Evolutionary conservation across 2,888 invertebrate species (phyloP), one percentile per base, ranked within the genome.

Genomic region (Hirtodrosophila duncani): DNA sequence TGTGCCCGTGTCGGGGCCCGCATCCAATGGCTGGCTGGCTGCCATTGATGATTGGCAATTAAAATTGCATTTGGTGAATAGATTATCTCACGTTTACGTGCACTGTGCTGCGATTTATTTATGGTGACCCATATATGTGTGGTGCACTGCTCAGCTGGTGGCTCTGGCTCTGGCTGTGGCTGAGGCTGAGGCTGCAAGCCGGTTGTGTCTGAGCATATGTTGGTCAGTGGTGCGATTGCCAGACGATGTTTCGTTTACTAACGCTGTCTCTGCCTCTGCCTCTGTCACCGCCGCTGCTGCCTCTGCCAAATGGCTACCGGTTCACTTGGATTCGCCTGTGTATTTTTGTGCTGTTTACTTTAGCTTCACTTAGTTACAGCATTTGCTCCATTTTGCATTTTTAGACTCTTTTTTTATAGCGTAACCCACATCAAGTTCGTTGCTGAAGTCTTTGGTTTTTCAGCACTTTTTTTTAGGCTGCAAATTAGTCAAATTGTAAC

Each of bases 181-280:
- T 45, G 42, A 30, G 48, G 42, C 34, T 52, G 34, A 33, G 30
- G 44, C 33, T 65, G 29, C 39, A 5, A 60, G 57, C 61, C 57
- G 61, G 63, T 60, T 53, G 27, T 36, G 14, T 30, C 24, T 16
- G 21, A n/a, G 42, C 55, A 29, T 43, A 79, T 60, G 52, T 80
- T 71, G 71, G 71, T 71, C 78, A 71, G 61, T 71, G 68, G 61
- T 56, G 68, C 64, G 65, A 65, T 44, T 61, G 79, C 45, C 71
- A 50, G 63, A 31, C 17, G 63, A 50, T 63, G 34, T 24, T 23
- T 30, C 5, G n/a, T 2, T n/a, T 9, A 9, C 6, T 30, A 16
- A n/a, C 14, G n/a, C 30, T 30, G 5, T 16, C 30, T 30, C 30
- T 30, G 5, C n/a, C 30, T 30, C 16, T 21, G 42, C 31, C n/a